phyloP scores from a whole-genome alignment of 2,888 invertebrate genomes.

The Nezara viridula region DNA sequence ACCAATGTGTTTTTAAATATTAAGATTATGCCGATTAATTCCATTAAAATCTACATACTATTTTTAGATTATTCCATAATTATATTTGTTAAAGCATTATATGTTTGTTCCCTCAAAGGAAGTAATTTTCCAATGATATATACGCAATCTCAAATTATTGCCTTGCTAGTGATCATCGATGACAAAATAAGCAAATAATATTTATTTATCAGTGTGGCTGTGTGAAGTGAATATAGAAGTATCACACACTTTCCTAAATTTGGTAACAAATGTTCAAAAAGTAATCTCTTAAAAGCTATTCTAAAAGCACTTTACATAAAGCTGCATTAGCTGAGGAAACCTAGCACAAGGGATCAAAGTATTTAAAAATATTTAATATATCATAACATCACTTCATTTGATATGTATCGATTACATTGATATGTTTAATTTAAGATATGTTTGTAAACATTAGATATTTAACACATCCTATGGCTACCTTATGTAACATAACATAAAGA shows the following conservation, averaged over 20 bases:
- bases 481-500: constrained; percentile 44
- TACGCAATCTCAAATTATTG: neutral
- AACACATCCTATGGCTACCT: constrained; percentile 14
- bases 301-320: constrained; percentile 46
- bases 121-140: constrained; percentile 6
- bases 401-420: constrained; percentile 57
- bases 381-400: constrained; percentile 44
- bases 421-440: constrained; percentile 49
- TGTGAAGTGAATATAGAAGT: neutral
- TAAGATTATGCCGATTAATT: neutral
- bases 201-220: neutral
- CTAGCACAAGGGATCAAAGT: constrained; percentile 56
- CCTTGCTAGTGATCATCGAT: neutral
- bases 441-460: constrained; percentile 28
- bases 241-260: neutral
- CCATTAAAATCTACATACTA: neutral
- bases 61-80: constrained; percentile 5
- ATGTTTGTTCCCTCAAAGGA: neutral
- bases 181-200: neutral
- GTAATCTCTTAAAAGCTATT: constrained; percentile 9
- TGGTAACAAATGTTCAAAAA: neutral
- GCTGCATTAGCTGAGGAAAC: constrained; percentile 34
- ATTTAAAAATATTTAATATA: constrained; percentile 24
- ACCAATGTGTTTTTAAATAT: neutral
- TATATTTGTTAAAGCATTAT: neutral